Conservation (phyloP, 2,888 invertebrate species). For the Mythimna vitellina region DNA sequence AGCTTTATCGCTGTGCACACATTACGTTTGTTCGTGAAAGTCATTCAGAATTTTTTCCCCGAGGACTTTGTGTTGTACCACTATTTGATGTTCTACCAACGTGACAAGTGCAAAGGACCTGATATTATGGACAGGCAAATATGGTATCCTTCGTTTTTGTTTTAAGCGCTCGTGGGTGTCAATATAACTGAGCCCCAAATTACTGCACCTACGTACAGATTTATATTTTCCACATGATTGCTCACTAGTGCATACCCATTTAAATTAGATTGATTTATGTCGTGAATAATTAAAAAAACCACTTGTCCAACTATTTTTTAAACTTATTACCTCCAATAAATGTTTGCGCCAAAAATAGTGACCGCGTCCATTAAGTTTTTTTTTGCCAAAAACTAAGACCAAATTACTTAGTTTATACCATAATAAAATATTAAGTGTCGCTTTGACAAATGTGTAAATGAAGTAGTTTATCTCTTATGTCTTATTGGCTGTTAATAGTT, state of each 20-base stretch:
- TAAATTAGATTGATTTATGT: slow-evolving; percentile 62
- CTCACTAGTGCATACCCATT: slow-evolving; percentile 61
- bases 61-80: slow-evolving; percentile 77
- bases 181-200: slow-evolving; percentile 68
- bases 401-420: slow-evolving; percentile 55
- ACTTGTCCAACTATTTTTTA: slow-evolving; percentile 28
- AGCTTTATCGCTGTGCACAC: slow-evolving; percentile 87
- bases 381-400: slow-evolving; percentile 21
- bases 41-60: slow-evolving; percentile 85
- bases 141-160: slow-evolving; percentile 81
- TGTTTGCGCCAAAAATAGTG: slow-evolving; percentile 32
- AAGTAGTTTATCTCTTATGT: slow-evolving; percentile 56
- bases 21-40: slow-evolving; percentile 88
- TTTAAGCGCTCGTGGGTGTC: slow-evolving; percentile 78
- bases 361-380: slow-evolving; percentile 47
- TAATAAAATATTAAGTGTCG: slow-evolving; percentile 65
- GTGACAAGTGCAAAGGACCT: slow-evolving; percentile 89
- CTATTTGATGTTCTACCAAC: slow-evolving; percentile 88
- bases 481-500: slow-evolving; percentile 62
- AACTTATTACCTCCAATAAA: slow-evolving; percentile 49
- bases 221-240: slow-evolving; percentile 63
- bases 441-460: slow-evolving; percentile 64
- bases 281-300: slow-evolving; percentile 42
- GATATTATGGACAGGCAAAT: slow-evolving; percentile 83
- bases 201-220: slow-evolving; percentile 75